phyloP scores from a whole-genome alignment of 1,140 invertebrate genomes.

The Bombus sibiricus region DNA sequence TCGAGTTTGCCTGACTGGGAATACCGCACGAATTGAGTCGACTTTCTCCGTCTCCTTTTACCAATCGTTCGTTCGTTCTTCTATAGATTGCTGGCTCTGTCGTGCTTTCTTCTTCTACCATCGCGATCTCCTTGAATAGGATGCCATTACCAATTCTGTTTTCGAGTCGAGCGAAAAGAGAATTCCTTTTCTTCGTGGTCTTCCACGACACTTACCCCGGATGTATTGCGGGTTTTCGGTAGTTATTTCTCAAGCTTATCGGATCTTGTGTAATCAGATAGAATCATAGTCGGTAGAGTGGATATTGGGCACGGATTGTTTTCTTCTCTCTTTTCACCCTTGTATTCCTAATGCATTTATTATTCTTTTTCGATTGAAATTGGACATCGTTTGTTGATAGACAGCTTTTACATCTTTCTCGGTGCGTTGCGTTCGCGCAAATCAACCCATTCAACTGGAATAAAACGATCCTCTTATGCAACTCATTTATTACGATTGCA shows the following conservation, averaged over 20 bases:
- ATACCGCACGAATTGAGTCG: constrained; percentile 57
- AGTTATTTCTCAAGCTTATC: constrained; percentile 12
- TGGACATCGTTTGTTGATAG: too few relatives aligned
- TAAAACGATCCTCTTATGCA: too few relatives aligned
- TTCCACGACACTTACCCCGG: constrained; percentile 1
- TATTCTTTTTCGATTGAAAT: not conserved
- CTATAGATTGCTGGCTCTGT: not conserved
- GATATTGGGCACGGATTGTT: not conserved
- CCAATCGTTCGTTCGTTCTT: not conserved
- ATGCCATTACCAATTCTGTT: constrained; percentile 50
- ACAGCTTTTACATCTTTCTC: too few relatives aligned
- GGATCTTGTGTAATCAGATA: not conserved
- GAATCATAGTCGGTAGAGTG: too few relatives aligned
- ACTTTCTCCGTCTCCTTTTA: constrained; percentile 26
- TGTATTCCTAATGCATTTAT: not conserved
- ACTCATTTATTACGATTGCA: too few relatives aligned
- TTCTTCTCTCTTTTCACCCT: not conserved
- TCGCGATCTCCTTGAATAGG: constrained; percentile 15
- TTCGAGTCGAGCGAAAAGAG: constrained; percentile 33
- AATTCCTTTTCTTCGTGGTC: not conserved
- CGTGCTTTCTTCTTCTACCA: not conserved
- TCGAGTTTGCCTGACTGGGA: constrained; percentile 49
- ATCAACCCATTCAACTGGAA: too few relatives aligned
- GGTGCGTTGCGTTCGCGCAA: too few relatives aligned
- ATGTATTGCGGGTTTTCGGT: constrained; percentile 17